Conservation (phyloP, 2,797 vertebrate species). For the Sebastes nivosus region DNA sequence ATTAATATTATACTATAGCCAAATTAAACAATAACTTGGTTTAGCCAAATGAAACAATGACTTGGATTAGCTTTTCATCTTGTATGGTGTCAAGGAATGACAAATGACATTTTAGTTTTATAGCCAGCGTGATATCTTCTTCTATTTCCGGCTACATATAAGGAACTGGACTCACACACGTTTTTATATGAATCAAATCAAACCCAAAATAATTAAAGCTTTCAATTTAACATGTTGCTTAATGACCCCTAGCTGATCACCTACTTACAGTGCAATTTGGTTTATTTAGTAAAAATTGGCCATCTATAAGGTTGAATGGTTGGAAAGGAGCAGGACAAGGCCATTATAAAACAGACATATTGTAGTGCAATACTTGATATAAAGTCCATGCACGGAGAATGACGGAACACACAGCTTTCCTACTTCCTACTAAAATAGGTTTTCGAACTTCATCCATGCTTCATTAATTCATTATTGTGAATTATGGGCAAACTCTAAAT, state of each 20-base stretch:
- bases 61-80: neutral
- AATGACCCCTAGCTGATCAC: conserved; percentile 7
- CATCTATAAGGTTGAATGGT: neutral
- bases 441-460: neutral
- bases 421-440: neutral
- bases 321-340: neutral
- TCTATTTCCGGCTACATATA: neutral
- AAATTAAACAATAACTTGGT: neutral
- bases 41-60: neutral
- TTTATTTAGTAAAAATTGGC: neutral
- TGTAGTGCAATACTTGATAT: too few relatives aligned
- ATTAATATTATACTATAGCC: too few relatives aligned
- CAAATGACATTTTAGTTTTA: neutral
- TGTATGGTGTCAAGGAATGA: neutral
- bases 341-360: neutral
- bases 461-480: neutral
- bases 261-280: neutral
- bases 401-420: too few relatives aligned
- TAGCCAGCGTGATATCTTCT: neutral
- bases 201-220: neutral
- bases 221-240: neutral
- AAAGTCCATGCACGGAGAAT: too few relatives aligned
- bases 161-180: neutral
- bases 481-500: too few relatives aligned
- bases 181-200: neutral